Conservation (phyloP, 2,797 vertebrate genomes). For the Psittacula derbiana region DNA sequence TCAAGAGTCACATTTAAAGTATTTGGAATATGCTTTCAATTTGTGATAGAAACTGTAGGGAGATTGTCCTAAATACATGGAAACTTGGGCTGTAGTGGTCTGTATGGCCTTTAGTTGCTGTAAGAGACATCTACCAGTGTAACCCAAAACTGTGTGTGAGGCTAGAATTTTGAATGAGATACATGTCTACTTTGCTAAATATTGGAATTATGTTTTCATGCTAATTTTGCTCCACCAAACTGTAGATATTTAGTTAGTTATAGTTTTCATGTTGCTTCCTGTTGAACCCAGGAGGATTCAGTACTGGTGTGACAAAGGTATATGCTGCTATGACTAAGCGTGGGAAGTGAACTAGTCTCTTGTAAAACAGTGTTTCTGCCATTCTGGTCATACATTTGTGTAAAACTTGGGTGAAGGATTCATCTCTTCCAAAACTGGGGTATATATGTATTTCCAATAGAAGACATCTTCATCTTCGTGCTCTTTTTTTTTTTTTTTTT, state of each 20-base stretch:
- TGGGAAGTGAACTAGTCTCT: neutral
- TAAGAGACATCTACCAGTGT: neutral
- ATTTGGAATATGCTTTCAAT: neutral
- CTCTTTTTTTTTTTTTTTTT: neutral
- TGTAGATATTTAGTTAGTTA: neutral
- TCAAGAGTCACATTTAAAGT: neutral
- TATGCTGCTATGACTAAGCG: neutral
- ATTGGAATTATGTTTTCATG: neutral
- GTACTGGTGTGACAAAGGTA: neutral
- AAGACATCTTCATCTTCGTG: neutral
- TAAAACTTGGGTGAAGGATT: neutral
- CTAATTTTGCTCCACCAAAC: neutral
- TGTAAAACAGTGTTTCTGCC: neutral
- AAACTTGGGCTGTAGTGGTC: neutral
- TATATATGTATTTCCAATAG: neutral
- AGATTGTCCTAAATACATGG: neutral
- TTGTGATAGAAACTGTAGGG: neutral
- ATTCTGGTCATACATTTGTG: neutral
- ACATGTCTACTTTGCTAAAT: neutral
- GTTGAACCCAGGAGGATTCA: neutral
- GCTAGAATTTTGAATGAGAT: neutral
- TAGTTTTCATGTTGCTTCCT: neutral
- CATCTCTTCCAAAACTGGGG: neutral
- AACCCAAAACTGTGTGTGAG: neutral
- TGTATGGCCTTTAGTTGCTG: neutral